Base-by-base conservation (phyloP, 1,140 invertebrate genomes). In the Diabrotica virgifera region DNA sequence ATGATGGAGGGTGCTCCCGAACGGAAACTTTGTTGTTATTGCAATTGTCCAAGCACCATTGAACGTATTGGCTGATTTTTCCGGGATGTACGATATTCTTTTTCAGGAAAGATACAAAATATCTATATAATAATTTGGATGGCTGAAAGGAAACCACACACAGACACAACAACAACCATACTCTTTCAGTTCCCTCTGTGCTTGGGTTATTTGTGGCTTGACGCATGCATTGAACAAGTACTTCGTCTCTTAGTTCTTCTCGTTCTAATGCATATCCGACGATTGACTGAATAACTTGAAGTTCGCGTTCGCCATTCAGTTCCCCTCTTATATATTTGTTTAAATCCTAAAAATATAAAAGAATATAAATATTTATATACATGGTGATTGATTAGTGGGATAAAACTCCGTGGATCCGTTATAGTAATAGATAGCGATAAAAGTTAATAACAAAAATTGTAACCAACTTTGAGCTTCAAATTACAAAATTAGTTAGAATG, bases 41-140 rank as follows among this genome's bases (percentile, higher is more conserved):
- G 63, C 95, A 92, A 81, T 97, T 96, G 72, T 96, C 94, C 35
- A 96, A 82, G 76, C 94, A 97, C 91, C 94, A 96, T 75, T 96
- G 92, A 9, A 95, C 94, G 75, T 95, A 96, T 76, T 95, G 92
- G 0, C 86, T 82, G 9, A 91, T 80, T 75, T 89, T 88, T 12
- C 89, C 88, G 56, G 90, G 89, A 59, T 89, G 82, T 8, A 84
- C 78, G 11, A 90, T 74, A 76, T 89, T 90, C 76, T 90, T 91
- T 68, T 87, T 87, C 35, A 94, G 77, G 73, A 93, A 94, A 6
- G 89, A 89, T 6, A 91, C 81, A 69, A 93, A 90, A 78, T 91
- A 92, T 55, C 85, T 91, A 73, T 89, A 89, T 5, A 97, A 82
- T 2, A 91, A 80, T 82, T 96, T 96, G 69, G 91, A 92, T 0